Base-by-base conservation (phyloP, 1,140 invertebrate species). In the Branchinecta lynchi region DNA sequence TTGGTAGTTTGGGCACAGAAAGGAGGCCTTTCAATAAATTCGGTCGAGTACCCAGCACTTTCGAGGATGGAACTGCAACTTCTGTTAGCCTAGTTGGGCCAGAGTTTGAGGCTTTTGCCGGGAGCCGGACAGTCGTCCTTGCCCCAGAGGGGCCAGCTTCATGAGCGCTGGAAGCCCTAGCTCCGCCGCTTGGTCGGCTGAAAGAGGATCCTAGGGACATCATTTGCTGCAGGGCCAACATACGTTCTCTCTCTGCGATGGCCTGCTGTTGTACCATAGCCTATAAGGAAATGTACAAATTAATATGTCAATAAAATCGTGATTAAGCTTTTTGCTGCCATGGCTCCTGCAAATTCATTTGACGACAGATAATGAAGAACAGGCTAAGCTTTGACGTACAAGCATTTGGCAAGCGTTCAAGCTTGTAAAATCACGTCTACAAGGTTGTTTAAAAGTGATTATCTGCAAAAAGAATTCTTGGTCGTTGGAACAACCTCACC, bases 201-300 rank as follows among this genome's bases (percentile, higher is more conserved):
- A 60, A 15, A 60, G 12, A 15, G 12, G 17, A 60, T 60, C 12
- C 51, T 20, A 60, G 12, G 51, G 51, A 60, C 17, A 15, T 12
- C 51, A 60, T 60, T 60, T 60, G 51, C 17, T 60, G 51, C 12
- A 60, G 51, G 12, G 51, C 51, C 51, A 60, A 15, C 12, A 60
- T 12, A 15, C 51, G 51, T 60, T 60, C 51, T 60, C 51, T 12
- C 17, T 60, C 51, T 60, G 51, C 51, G 17, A 60, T 12, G 12
- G 51, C 51, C 17, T 60, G 51, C 51, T 60, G 51, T 60, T 60
- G 51, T 6, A 60, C 17, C 51, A 60, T 60, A 60, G 51, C 51
- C 51, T 60, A 6, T 32, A 32, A 32, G 32, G 32, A 32, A 32
- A 32, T 32, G 32, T 32, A 32, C 32, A 32, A 5, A 32, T 32